Evolutionary conservation across 2,797 vertebrate genomes (phyloP).

Genomic region (Mus minutoides): DNA sequence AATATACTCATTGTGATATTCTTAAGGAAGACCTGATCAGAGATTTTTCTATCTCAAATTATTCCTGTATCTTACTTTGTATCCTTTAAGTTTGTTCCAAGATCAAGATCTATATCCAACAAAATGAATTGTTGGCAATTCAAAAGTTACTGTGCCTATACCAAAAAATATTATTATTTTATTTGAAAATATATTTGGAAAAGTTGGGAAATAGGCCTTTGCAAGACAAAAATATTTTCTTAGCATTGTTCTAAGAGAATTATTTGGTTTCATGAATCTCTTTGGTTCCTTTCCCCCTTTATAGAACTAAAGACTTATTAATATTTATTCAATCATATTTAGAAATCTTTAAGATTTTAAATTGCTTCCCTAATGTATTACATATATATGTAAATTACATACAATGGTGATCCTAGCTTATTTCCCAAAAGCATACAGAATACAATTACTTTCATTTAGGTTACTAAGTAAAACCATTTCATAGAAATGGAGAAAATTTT

Average conservation of each 20-base stretch:
- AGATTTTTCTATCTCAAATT: background rate
- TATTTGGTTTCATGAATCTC: background rate
- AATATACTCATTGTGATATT: background rate
- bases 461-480: constrained; percentile 49
- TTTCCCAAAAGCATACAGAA: constrained; percentile 30
- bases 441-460: constrained; percentile 33
- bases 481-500: constrained; percentile 46
- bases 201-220: background rate
- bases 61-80: background rate
- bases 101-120: background rate
- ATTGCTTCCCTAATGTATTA: background rate
- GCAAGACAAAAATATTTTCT: background rate
- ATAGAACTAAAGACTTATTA: background rate
- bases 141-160: background rate
- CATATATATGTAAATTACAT: constrained; percentile 39
- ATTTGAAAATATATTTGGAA: constrained; percentile 29
- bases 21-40: background rate
- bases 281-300: background rate
- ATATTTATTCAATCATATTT: constrained; percentile 23
- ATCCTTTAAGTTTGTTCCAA: background rate
- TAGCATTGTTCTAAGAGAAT: background rate
- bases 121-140: background rate
- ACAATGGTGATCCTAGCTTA: constrained; percentile 3
- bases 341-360: constrained; percentile 51
- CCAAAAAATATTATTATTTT: constrained; percentile 15